phyloP scores from a whole-genome alignment of 2,797 vertebrate species.

The Pterois miles region DNA sequence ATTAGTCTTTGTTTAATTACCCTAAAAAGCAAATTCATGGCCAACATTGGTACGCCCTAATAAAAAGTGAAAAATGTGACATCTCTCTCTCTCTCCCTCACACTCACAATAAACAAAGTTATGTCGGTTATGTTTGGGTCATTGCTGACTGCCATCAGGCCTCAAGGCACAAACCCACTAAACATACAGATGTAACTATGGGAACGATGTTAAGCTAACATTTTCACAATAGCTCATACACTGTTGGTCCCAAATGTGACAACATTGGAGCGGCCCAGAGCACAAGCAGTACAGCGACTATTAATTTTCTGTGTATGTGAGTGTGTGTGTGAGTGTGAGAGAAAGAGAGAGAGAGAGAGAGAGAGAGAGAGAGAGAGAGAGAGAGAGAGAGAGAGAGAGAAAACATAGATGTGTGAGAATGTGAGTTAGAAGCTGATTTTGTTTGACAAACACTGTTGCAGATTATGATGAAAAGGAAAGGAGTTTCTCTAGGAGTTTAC shows the following conservation, averaged over 20 bases:
- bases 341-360: too few species aligned
- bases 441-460: background rate
- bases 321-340: too few species aligned
- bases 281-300: background rate
- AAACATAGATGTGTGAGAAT: background rate
- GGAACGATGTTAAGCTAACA: background rate
- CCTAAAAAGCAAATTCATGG: too few species aligned
- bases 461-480: too few species aligned
- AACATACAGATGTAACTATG: constrained; percentile 5
- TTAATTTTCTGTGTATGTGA: background rate
- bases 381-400: too few species aligned
- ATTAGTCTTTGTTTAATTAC: too few species aligned
- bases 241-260: rapidly evolving
- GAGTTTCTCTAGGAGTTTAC: background rate
- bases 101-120: background rate
- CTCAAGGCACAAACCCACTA: background rate
- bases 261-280: background rate
- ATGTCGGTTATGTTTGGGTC: background rate
- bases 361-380: too few species aligned
- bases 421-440: background rate
- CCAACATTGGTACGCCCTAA: too few species aligned
- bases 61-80: too few species aligned
- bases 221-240: background rate
- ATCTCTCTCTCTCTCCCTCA: too few species aligned
- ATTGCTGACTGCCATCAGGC: background rate